Evolutionary conservation across 1,140 invertebrate genomes (phyloP), one percentile per base, ranked within the genome.

Genomic region (Zaprionus gabonicus): DNA sequence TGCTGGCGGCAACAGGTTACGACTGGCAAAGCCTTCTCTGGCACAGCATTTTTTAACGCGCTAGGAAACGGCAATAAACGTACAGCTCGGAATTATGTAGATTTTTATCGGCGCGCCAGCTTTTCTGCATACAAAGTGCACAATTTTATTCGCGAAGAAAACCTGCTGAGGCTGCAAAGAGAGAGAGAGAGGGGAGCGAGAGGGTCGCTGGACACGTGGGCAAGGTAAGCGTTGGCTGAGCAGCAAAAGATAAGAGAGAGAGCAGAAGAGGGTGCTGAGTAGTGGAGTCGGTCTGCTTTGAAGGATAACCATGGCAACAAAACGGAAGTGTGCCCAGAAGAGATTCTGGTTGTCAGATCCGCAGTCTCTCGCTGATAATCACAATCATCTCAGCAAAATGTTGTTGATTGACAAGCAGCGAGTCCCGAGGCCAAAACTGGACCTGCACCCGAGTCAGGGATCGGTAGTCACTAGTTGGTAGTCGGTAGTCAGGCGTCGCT

Each of bases 71-170:
- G 81, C 84, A 90, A 88, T 90, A 85, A 90, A 81, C 81, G 75
- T 85, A 76, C 78, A 80, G 70, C 82, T 85, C 63, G 80, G 71
- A 88, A 90, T 88, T 88, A 85, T 88, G 84, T 80, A 90, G 84
- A 88, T 88, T 88, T 88, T 80, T 90, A 88, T 90, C 81, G 81
- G 78, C 81, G 71, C 80, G 81, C 73, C 84, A 87, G 80, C 84
- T 88, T 87, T 88, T 88, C 76, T 90, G 84, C 85, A 90, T 88
- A 90, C 85, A 90, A 90, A 88, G 84, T 90, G 85, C 78, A 88
- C 88, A 88, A 90, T 88, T 88, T 90, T 80, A 90, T 73, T 74
- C 74, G 78, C 78, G 31, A 80, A 65, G 70, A 90, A 90, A 90
- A 88, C 84, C 82, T 88, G 85, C 85, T 46, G 55, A 53, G 41